A percentile compares a stretch with the other conserved stretches of the same genome.
phyloP scores from a whole-genome alignment of 2,797 vertebrate species.

The Crocidura indochinensis region DNA sequence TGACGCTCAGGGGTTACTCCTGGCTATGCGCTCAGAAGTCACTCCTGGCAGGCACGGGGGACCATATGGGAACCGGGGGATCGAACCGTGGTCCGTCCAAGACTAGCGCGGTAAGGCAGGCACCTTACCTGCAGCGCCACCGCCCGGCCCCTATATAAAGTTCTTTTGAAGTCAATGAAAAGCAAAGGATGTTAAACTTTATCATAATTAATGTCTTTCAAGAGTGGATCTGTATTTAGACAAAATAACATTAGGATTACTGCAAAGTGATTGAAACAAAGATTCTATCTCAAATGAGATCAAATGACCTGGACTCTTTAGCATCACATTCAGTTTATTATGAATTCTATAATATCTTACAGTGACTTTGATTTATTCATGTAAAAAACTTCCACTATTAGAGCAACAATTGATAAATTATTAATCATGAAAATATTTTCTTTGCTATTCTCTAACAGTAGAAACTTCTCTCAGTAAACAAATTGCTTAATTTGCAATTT shows the following conservation, averaged over 20 bases:
- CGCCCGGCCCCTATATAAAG: too few relatives aligned
- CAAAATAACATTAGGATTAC: slow-evolving; percentile 63
- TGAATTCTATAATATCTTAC: slow-evolving; percentile 26
- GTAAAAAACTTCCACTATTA: slow-evolving; percentile 45
- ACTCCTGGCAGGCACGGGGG: too few relatives aligned
- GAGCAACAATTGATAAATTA: slow-evolving; percentile 50
- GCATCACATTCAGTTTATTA: slow-evolving; percentile 28
- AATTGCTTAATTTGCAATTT: slow-evolving; percentile 38
- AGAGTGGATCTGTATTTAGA: not conserved
- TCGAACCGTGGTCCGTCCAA: too few relatives aligned
- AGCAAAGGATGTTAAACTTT: slow-evolving; percentile 40
- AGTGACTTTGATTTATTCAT: slow-evolving; percentile 48
- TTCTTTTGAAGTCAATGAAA: not conserved
- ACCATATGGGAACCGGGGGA: too few relatives aligned
- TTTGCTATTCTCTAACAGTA: slow-evolving; percentile 31
- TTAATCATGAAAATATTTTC: slow-evolving; percentile 26
- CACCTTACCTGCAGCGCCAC: too few relatives aligned
- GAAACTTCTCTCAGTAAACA: slow-evolving; percentile 54
- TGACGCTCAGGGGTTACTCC: too few relatives aligned
- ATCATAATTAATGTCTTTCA: not conserved
- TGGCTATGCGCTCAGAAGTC: too few relatives aligned
- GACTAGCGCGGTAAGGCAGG: too few relatives aligned
- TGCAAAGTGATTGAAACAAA: not conserved
- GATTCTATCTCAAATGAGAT: slow-evolving; percentile 49
- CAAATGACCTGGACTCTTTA: slow-evolving; percentile 44